Evolutionary conservation across 2,797 vertebrate species (phyloP).

Genomic region (Nannoperca australis): DNA sequence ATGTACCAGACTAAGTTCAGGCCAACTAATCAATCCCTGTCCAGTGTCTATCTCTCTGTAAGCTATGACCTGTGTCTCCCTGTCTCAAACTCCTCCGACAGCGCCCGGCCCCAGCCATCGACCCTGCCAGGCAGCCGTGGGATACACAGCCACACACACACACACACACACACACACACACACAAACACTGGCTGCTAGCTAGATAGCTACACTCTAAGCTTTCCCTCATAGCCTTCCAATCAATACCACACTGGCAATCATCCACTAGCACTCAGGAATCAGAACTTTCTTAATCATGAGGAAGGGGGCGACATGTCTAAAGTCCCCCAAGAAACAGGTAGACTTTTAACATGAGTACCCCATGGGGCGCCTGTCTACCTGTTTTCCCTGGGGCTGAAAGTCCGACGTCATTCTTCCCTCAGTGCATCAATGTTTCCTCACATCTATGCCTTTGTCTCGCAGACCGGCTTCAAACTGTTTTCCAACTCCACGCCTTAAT

Average conservation of each 20-base stretch:
- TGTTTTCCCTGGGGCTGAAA: constrained; percentile 60
- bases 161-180: constrained; percentile 47
- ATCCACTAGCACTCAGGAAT: constrained; percentile 63
- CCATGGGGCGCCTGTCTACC: constrained; percentile 53
- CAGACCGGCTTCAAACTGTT: constrained; percentile 45
- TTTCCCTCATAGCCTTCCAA: constrained; percentile 50
- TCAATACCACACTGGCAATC: constrained; percentile 73
- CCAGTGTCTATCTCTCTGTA: constrained; percentile 31
- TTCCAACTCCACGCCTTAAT: constrained; percentile 21
- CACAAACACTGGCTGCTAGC: constrained; percentile 33
- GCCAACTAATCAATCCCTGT: constrained; percentile 61
- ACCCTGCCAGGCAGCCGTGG: constrained; percentile 32
- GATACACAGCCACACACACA: constrained; percentile 44
- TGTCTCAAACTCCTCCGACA: constrained; percentile 32
- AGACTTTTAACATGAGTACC: constrained; percentile 58
- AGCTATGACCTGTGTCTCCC: constrained; percentile 49
- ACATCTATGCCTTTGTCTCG: constrained; percentile 57
- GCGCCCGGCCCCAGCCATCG: constrained; percentile 18
- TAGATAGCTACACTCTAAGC: constrained; percentile 21
- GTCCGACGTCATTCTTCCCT: constrained; percentile 68
- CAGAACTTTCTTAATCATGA: constrained; percentile 52
- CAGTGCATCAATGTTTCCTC: constrained; percentile 68
- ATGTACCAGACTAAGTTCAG: constrained; percentile 55
- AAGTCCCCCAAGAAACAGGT: constrained; percentile 46
- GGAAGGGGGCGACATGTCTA: constrained; percentile 37